Evolutionary conservation across 2,113 vertebrate genomes (phyloP), one percentile per base, ranked within the genome.

Genomic region (Delphinus delphis): DNA sequence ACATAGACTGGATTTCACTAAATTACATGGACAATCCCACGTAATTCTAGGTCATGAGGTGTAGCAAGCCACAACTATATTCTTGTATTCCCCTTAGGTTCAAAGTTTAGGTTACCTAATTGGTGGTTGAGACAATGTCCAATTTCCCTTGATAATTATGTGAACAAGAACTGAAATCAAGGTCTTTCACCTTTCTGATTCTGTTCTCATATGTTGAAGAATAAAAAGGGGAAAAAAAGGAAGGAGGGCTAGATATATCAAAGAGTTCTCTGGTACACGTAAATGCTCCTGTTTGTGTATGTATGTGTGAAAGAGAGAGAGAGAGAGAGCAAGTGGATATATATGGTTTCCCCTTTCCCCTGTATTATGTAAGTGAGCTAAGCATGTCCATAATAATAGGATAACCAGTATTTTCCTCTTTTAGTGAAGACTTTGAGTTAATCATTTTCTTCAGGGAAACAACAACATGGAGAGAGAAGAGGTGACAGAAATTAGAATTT

Each of bases 161-260:
- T 36, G 71, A 47, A 91, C 53, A 90, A 81, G 33, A 76, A 84
- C 18, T 80, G 50, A 76, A 95, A 90, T 31, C 31, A 36, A 92
- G 5, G 2, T 58, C 33, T 73, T 96, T 85, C 9, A 77, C 68
- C 11, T 7, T 92, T 93, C 47, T 84, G n/a, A 88, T 80, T 96
- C 38, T 76, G 15, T 88, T 91, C 47, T 73, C 18, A 55, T 33
- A 50, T 21, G 8, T 15, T 73, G 4, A 55, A 94, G 25, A 23
- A 65, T 44, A 80, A 65, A 83, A 58, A n/a, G 5, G 17, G 3
- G 1, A 33, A 38, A 25, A 41, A 93, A 50, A 11, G 71, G 8
- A 83, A 47, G 13, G 53, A 71, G 4, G 23, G 10, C 18, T 80
- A 23, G 11, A 26, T 65, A 87, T 6, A 82, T 87, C 53, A 90